These are phyloP conservation scores for Heliopora coerulea DNA, from an alignment of 92 coral and sea anemone species.

Conservation along the genomic window DNA sequence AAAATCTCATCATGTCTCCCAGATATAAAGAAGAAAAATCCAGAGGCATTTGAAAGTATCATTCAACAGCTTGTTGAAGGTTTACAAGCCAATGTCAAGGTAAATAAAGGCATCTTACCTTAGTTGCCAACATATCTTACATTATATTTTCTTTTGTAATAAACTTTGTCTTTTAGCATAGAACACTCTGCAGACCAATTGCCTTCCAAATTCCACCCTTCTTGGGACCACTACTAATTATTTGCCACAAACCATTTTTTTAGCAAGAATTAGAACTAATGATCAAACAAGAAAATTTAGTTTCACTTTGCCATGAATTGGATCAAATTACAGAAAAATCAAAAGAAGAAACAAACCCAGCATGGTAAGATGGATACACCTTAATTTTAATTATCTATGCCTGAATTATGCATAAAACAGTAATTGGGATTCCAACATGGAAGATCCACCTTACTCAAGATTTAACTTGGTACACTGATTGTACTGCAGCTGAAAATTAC, in stretches of 20 bases:
- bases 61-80: constrained; percentile 76
- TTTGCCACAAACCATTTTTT: too few species aligned
- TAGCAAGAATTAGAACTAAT: constrained; percentile 85
- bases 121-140: too few species aligned
- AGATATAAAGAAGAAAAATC: constrained; percentile 60
- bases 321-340: constrained; percentile 55
- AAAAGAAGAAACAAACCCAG: constrained; percentile 43
- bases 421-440: too few species aligned
- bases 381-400: too few species aligned
- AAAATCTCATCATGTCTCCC: constrained; percentile 67
- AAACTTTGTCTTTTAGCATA: not conserved
- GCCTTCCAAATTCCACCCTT: too few species aligned
- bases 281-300: constrained; percentile 91
- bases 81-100: constrained; percentile 77
- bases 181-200: not conserved
- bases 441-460: too few species aligned
- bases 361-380: constrained; percentile 78
- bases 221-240: too few species aligned
- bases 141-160: too few species aligned
- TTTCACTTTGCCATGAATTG: constrained; percentile 62
- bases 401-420: too few species aligned
- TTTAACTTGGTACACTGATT: too few species aligned
- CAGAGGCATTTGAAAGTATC: constrained; percentile 64
- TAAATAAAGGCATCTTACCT: too few species aligned
- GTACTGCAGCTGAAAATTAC: too few species aligned